A percentile compares a stretch with the other conserved stretches of the same genome.
Conservation (phyloP, 23 tunicate species). For the Halocynthia roretzi region DNA sequence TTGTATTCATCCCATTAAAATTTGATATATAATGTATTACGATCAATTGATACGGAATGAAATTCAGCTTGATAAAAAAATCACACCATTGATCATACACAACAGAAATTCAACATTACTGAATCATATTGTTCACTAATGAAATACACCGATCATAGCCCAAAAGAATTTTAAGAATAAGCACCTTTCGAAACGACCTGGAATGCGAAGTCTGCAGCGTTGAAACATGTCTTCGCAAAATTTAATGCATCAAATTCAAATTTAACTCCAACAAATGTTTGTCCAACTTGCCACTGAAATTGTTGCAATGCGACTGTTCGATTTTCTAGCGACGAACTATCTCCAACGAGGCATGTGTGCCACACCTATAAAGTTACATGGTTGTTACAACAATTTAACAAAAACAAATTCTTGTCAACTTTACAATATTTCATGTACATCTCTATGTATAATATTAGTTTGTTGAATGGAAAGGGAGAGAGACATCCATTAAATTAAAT, state of each 20-base stretch:
- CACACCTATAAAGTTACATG: slow-evolving; percentile 31
- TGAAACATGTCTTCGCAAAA: slow-evolving; percentile 29
- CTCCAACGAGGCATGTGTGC: slow-evolving; percentile 41
- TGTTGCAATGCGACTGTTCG: slow-evolving; percentile 37
- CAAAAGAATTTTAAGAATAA: neutral
- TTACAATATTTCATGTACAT: too few species aligned
- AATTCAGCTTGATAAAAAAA: neutral
- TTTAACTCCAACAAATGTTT: slow-evolving; percentile 36
- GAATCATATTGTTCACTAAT: neutral
- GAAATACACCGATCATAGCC: neutral
- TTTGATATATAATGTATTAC: neutral
- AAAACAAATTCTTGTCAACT: neutral
- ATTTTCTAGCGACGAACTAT: slow-evolving; percentile 20
- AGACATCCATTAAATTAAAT: too few species aligned
- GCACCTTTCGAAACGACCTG: slow-evolving; percentile 23
- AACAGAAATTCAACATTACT: too few species aligned
- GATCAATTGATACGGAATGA: neutral
- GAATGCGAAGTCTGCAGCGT: slow-evolving; percentile 24
- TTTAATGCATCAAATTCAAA: slow-evolving; percentile 28
- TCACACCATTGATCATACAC: too few species aligned
- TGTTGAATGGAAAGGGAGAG: too few species aligned
- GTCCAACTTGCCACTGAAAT: slow-evolving; percentile 37
- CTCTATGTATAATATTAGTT: too few species aligned
- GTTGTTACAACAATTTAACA: neutral
- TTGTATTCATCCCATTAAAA: neutral